Percentiles rank a stretch among this genome's conserved stretches.
phyloP scores from a whole-genome alignment of 2,113 vertebrate genomes.

The Misgurnus anguillicaudatus region DNA sequence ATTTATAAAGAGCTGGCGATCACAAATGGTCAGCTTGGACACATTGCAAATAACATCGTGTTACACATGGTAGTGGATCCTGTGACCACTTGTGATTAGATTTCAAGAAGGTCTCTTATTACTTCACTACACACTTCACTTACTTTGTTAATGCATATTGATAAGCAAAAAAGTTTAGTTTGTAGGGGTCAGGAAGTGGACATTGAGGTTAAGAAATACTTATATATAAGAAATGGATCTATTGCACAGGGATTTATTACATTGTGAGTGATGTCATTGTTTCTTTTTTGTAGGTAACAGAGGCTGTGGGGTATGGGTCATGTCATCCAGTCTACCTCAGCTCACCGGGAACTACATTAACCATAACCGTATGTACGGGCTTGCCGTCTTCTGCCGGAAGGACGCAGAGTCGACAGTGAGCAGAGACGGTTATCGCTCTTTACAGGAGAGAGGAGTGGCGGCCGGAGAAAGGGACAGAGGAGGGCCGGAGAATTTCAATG shows the following conservation, averaged over 20 bases:
- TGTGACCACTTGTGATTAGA: too few species aligned
- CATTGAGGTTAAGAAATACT: too few species aligned
- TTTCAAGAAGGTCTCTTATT: too few species aligned
- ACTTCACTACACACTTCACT: too few species aligned
- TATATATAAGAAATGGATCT: too few species aligned
- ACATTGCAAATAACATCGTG: too few species aligned
- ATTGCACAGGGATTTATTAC: background rate
- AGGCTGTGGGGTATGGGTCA: conserved; percentile 89
- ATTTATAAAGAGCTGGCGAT: too few species aligned
- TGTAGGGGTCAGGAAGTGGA: too few species aligned
- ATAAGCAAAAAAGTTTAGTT: too few species aligned
- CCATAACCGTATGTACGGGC: conserved; percentile 85
- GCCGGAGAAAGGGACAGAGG: conserved; percentile 73
- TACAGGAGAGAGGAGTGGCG: conserved; percentile 69
- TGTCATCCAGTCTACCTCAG: conserved; percentile 88
- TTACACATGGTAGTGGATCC: too few species aligned
- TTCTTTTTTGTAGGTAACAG: conserved; percentile 76
- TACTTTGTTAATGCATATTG: too few species aligned
- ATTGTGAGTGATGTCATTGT: background rate
- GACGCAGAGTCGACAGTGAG: conserved; percentile 70
- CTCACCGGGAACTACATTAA: conserved; percentile 84
- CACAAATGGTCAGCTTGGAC: too few species aligned
- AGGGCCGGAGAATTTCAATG: conserved; percentile 82
- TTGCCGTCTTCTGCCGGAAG: conserved; percentile 87
- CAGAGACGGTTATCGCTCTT: conserved; percentile 68